Evolutionary conservation across 2,113 vertebrate species (phyloP).

Genomic region (Sciurus niger): DNA sequence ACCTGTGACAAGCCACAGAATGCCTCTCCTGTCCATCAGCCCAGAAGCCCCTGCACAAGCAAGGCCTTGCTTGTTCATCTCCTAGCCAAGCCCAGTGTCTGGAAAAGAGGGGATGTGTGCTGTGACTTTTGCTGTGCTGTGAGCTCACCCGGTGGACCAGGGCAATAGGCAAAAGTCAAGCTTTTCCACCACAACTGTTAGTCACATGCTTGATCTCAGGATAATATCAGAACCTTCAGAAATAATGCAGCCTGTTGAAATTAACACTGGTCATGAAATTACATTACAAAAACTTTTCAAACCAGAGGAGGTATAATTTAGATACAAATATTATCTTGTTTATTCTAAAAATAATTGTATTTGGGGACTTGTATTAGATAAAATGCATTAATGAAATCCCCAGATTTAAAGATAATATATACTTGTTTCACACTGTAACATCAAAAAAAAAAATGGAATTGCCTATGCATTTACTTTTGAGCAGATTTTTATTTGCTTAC

Average conservation of each 20-base stretch:
- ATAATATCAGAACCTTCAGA: background rate
- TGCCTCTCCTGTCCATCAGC: background rate
- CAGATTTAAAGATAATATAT: background rate
- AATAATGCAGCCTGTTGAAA: background rate
- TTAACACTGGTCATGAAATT: background rate
- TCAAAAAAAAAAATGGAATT: background rate
- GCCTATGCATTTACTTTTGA: background rate
- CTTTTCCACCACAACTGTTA: background rate
- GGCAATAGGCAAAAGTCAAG: fast-evolving
- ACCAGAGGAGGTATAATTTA: background rate
- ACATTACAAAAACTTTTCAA: background rate
- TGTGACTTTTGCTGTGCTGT: fast-evolving
- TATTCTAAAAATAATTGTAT: background rate
- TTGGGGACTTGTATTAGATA: background rate
- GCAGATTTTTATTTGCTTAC: background rate
- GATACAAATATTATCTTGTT: background rate
- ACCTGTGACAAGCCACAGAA: background rate
- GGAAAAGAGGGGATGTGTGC: background rate
- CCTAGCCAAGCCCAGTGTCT: background rate
- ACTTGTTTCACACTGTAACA: background rate
- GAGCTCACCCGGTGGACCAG: background rate
- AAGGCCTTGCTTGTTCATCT: background rate
- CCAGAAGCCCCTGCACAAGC: background rate
- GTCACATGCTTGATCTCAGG: background rate
- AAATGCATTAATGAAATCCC: background rate